Base-by-base conservation (phyloP, 2,888 invertebrate genomes). In the Theodoxus fluviatilis region DNA sequence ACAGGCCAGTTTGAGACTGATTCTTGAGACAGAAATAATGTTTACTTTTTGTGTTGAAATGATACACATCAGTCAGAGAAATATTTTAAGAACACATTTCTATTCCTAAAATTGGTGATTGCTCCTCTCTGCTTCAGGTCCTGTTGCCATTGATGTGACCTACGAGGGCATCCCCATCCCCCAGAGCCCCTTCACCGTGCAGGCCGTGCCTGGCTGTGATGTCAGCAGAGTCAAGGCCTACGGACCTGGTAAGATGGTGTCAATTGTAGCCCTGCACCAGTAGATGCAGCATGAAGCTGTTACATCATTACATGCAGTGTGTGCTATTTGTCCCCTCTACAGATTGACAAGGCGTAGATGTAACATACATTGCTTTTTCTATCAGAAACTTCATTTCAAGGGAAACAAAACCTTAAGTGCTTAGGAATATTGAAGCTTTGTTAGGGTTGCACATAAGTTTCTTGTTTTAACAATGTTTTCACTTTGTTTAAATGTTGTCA, bases 101-200 rank as follows among this genome's bases (percentile, higher is more conserved):
- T 49, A 49, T 49, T 49, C 22, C 3, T 49, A n/a, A n/a, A n/a
- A n/a, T n/a, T n/a, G n/a, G 59, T 28, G 18, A 35, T 3, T 52
- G 22, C 52, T 64, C 37, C 22, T 71, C 35, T 9, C 55, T 63
- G 9, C 78, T 80, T 52, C 81, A 90, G 90, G 94, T 49, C 90
- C 91, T 38, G 93, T 94, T 81, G 92, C 91, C 12, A 92, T 94
- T 76, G 94, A 94, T 76, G 90, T 94, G 43, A 90, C 92, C 68
- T 94, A 94, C 84, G 94, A 94, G 83, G 93, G 94, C 76, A 90
- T 92, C 68, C 93, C 93, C 0, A 91, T 95, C 63, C 93, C 94
- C 9, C 93, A 93, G 49, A 93, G 93, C 66, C 94, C 94, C 0
- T 93, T 94, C 85, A 90, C 91, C 66, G 94, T 94, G 0, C 92